Evolutionary conservation across 2,113 vertebrate genomes (phyloP).

Genomic region (Ginglymostoma cirratum): DNA sequence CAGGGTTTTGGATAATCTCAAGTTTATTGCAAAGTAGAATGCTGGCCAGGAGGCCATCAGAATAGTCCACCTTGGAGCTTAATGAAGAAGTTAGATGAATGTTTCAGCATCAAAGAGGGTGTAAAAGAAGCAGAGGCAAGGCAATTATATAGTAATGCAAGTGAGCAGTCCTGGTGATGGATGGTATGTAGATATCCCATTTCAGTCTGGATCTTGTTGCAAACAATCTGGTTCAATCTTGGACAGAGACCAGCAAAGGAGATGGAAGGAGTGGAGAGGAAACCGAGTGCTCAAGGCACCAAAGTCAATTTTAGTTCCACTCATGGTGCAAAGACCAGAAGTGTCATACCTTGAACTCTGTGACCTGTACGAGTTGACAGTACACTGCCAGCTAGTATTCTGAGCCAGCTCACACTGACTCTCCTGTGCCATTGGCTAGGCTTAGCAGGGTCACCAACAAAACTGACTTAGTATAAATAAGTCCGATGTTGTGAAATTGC

Average conservation of each 20-base stretch:
- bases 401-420: background rate
- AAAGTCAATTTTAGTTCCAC: background rate
- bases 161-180: background rate
- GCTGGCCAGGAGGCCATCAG: background rate
- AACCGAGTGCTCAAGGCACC: background rate
- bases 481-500: constrained; percentile 6
- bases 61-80: no score
- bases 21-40: background rate
- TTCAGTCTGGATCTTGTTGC: background rate
- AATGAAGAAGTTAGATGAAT: background rate
- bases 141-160: background rate
- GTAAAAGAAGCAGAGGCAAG: background rate
- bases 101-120: background rate
- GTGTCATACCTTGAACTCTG: background rate
- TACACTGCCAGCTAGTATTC: background rate
- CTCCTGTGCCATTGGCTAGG: background rate
- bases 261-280: background rate
- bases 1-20: background rate
- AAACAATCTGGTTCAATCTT: background rate
- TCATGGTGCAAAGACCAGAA: background rate
- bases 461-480: constrained; percentile 22
- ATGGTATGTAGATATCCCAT: background rate
- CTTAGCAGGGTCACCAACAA: background rate
- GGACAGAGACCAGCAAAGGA: background rate
- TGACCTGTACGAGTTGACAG: background rate